Evolutionary conservation across 2,888 invertebrate genomes (phyloP), one percentile per base, ranked within the genome.

Genomic region (Corbicula japonica): DNA sequence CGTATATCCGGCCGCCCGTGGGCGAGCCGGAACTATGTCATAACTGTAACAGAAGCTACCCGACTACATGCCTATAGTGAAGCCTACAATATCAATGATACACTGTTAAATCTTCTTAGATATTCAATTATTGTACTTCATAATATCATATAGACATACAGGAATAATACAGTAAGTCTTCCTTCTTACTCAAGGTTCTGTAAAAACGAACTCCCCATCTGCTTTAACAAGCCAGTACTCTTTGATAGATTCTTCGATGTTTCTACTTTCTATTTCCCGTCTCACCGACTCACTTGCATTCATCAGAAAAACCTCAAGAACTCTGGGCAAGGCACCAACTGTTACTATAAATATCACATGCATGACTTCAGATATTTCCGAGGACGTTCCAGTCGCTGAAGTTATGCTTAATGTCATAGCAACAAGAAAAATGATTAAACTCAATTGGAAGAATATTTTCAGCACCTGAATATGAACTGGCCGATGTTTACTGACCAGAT

Each of bases 311-410:
- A 73, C 46, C 26, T 76, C 72, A 4, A 77, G 38, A n/a, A 81
- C 56, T 15, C 70, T 26, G 8, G 80, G 80, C 21, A 81, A 28
- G 28, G 76, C 76, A n/a, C 80, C 80, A 21, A 81, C 50, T 15
- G 48, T 46, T 15, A 76, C 76, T 3, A 81, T 74, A 34, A 81
- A 81, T 15, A 81, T 35, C 52, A 81, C 76, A 52, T 81, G 80
- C 80, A 81, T 81, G 6, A 81, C 80, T 26, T 81, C 80, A 5
- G 80, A 76, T 12, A 74, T 74, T 38, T 77, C 80, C 12, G 70
- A 46, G 12, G 44, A 60, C 21, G 21, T 26, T n/a, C 56, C 69
- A 21, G 60, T 46, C 3, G 46, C 15, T 41, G 30, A 21, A 2
- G 60, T 69, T 6, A 69, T 69, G 28, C 21, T 15, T n/a, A 69